Base-by-base conservation (phyloP, 53 echinoderm and acorn worm genomes). In the Holothuria leucospilota region DNA sequence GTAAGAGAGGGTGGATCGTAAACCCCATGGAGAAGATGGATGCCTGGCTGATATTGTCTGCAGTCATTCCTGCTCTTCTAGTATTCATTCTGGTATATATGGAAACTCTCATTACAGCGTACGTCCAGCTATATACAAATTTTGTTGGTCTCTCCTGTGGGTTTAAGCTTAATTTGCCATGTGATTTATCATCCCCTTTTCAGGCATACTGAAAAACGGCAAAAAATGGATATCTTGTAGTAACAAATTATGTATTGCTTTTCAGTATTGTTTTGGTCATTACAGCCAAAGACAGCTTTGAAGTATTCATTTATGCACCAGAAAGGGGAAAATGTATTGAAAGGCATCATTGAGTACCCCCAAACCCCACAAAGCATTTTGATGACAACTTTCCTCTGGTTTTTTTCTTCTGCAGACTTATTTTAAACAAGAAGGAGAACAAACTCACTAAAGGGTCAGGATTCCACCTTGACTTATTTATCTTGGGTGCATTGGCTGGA, bases 41-140 rank as follows among this genome's bases (percentile, higher is more conserved):
- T 51, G 86, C 86, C 39, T 90, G 89, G 20, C 83, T 93, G 29
- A 90, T 96, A 71, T 89, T 93, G 49, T 92, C 88, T 63, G 95
- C 92, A 12, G 82, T 90, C 10, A 81, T 99, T 14, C 99, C 99
- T 15, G 99, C 99, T 25, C 63, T 92, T 2, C 87, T 99, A 4
- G 94, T 86, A 49, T 99, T 99, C 81, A 95, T 99, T 46, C 92
- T 99, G 38, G 88, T 99, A 73, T 99, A 90, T 83, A 99, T 99
- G 99, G 99, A 99, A 68, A 91, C 94, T 21, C 90, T 95, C 13
- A 99, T 99, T 30, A 95, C 95, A 34, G 90, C 87, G 99, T 99
- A 79, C 42, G 89, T 87, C 18, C 8, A 18, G 56, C 18, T 56
- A 0, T 46, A 0, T 56, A 4, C 16, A 18, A 56, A 56, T 46